Evolutionary conservation across 1,140 invertebrate genomes (phyloP).

Genomic region (Drosophila pseudoobscura): DNA sequence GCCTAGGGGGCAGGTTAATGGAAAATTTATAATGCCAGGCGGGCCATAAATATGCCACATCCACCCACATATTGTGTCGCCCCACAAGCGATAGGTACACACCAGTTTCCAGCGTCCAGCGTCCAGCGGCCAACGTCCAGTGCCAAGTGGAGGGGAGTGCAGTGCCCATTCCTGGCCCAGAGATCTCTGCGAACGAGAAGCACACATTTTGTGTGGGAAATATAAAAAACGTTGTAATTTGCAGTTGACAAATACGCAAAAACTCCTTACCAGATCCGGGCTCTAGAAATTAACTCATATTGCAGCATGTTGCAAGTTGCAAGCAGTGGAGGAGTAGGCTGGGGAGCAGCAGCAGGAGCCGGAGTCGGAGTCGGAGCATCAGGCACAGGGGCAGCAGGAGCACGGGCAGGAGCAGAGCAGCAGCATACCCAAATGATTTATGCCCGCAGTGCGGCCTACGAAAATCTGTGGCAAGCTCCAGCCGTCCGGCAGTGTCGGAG

Average conservation of each 20-base stretch:
- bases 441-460: conserved; percentile 67
- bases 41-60: conserved; percentile 72
- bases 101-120: not conserved
- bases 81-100: no score
- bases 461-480: conserved; percentile 53
- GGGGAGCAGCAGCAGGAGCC: conserved; percentile 9
- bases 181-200: conserved; percentile 19
- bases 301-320: conserved; percentile 41
- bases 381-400: not conserved
- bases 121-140: conserved; percentile 10
- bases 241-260: conserved; percentile 81
- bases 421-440: conserved; percentile 62
- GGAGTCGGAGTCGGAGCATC: not conserved
- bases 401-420: conserved; percentile 12
- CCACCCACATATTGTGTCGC: conserved; percentile 48
- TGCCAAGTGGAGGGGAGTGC: conserved; percentile 6
- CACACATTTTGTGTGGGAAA: conserved; percentile 65
- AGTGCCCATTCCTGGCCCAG: no score
- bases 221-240: conserved; percentile 72
- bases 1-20: conserved; percentile 60
- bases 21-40: conserved; percentile 77
- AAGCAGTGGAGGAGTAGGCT: conserved; percentile 12
- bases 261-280: conserved; percentile 44
- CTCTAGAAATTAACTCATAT: conserved; percentile 78
- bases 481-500: not conserved